Percentiles rank a stretch among this genome's conserved stretches.
phyloP scores from a whole-genome alignment of 2,797 vertebrate genomes.

The Anabas testudineus region DNA sequence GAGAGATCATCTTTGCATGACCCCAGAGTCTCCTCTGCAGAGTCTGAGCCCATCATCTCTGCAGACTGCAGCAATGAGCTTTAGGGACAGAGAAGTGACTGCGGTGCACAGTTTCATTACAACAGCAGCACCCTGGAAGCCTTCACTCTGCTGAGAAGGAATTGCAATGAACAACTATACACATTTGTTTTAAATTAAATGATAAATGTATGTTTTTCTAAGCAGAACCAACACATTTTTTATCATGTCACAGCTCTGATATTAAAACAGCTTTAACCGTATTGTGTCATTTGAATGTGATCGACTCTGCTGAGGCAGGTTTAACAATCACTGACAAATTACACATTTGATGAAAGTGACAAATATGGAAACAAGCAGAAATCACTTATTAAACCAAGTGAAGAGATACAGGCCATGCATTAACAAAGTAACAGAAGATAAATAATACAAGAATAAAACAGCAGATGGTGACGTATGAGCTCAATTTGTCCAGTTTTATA shows the following conservation, averaged over 20 bases:
- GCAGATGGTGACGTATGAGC: too few relatives aligned
- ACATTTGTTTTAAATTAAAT: neutral
- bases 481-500: neutral
- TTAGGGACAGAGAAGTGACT: slow-evolving; percentile 6
- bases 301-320: too few relatives aligned
- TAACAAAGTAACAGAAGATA: too few relatives aligned
- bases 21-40: slow-evolving; percentile 35
- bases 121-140: neutral
- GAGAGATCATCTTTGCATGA: slow-evolving; percentile 30
- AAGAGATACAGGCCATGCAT: too few relatives aligned
- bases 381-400: too few relatives aligned
- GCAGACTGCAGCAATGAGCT: slow-evolving; percentile 39
- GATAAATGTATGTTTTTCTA: too few relatives aligned
- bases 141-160: slow-evolving; percentile 27
- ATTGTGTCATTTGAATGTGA: too few relatives aligned
- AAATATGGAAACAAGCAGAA: neutral
- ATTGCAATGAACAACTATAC: neutral
- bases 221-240: too few relatives aligned
- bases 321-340: too few relatives aligned
- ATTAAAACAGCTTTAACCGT: too few relatives aligned
- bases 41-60: slow-evolving; percentile 18
- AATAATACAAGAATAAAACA: too few relatives aligned
- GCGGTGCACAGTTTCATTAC: slow-evolving; percentile 12
- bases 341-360: neutral
- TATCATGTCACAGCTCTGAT: too few relatives aligned